Percentiles rank a stretch among this genome's conserved stretches.
These are phyloP conservation scores for Pteropus rufus DNA, from an alignment of 2,797 vertebrate genomes.

Conservation along the genomic window DNA sequence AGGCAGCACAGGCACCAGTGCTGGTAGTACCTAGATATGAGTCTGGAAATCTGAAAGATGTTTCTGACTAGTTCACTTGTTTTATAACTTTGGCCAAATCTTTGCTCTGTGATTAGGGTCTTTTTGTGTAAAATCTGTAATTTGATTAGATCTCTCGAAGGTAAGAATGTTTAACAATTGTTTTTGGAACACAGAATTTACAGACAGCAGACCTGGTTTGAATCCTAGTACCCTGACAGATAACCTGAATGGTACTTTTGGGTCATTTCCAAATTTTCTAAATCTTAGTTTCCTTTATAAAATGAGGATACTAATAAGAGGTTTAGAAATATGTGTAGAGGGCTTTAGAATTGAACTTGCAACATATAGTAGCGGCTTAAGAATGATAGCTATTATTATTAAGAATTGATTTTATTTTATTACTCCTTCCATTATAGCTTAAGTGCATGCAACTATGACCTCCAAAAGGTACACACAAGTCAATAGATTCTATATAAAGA, in stretches of 20 bases:
- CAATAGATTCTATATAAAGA: background rate
- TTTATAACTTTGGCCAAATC: background rate
- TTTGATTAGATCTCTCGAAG: constrained; percentile 9
- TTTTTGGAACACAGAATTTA: background rate
- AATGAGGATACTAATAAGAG: background rate
- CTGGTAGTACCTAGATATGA: background rate
- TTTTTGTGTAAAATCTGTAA: background rate
- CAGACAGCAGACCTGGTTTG: background rate
- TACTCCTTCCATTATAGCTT: background rate
- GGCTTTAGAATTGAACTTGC: background rate
- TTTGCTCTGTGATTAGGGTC: background rate
- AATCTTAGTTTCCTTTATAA: constrained; percentile 14
- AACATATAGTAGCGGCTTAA: background rate
- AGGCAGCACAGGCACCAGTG: background rate
- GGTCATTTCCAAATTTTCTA: background rate
- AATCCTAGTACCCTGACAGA: background rate
- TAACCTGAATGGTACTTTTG: background rate
- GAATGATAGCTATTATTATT: background rate
- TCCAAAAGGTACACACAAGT: background rate
- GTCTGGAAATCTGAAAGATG: background rate
- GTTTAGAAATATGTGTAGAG: constrained; percentile 27
- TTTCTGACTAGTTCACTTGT: constrained; percentile 18
- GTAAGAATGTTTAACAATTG: constrained; percentile 17
- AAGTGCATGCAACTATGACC: background rate
- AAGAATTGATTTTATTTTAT: constrained; percentile 41